Evolutionary conservation across 2,113 vertebrate genomes (phyloP).

Genomic region (Puma concolor): DNA sequence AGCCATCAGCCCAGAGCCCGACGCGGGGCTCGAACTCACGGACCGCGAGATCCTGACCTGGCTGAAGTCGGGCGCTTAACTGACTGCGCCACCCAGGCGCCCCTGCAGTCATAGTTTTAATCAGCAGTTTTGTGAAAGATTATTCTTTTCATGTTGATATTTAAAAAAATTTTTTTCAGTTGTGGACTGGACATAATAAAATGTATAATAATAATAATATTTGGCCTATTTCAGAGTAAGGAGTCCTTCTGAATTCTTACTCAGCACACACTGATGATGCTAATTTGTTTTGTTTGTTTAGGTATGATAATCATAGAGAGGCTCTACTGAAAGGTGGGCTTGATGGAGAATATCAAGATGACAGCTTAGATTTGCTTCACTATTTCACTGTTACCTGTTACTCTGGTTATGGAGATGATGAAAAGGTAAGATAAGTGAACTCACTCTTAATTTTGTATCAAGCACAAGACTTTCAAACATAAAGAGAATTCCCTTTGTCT

Average conservation of each 20-base stretch:
- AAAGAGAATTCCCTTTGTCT: neutral
- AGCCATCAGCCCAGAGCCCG: no score
- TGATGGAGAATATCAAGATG: conserved; percentile 94
- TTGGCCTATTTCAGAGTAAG: neutral
- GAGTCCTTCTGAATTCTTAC: neutral
- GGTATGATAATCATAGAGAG: conserved; percentile 98
- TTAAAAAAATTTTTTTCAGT: neutral
- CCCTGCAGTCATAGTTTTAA: conserved; percentile 10
- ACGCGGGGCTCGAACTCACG: no score
- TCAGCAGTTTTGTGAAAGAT: conserved; percentile 12
- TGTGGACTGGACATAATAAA: neutral
- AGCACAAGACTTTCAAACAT: neutral
- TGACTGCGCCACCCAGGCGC: no score
- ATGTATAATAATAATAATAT: neutral
- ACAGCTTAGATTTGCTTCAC: conserved; percentile 94
- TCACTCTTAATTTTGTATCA: neutral
- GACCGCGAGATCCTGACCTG: no score
- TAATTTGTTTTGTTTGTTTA: conserved; percentile 72
- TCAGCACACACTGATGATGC: neutral
- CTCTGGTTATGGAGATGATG: conserved; percentile 94
- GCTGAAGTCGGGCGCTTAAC: no score
- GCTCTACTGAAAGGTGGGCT: conserved; percentile 94
- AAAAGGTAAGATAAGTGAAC: conserved; percentile 87
- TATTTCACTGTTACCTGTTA: conserved; percentile 98
- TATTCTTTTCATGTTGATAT: neutral